These are phyloP conservation scores for Brachionus sp. DNA, from an alignment of 1,140 invertebrate genomes.

Conservation along the genomic window DNA sequence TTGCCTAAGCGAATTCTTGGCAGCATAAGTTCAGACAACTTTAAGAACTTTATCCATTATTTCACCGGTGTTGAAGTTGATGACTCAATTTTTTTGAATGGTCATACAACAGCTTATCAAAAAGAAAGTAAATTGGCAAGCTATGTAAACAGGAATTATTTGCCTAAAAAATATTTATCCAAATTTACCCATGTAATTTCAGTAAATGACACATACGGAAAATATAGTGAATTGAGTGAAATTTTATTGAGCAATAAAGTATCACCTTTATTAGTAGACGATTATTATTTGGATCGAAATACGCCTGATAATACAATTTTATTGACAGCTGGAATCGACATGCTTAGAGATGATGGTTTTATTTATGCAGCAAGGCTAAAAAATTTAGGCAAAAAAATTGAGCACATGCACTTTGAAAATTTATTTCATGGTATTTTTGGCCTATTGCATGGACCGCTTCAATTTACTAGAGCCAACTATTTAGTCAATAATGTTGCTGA, in stretches of 20 bases:
- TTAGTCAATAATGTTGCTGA: conserved; percentile 26
- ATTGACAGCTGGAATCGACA: conserved; percentile 25
- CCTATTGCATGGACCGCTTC: conserved; percentile 15
- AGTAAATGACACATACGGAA: neutral
- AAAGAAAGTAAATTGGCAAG: neutral
- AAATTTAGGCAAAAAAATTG: neutral
- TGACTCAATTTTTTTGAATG: conserved; percentile 17
- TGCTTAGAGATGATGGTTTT: conserved; percentile 41
- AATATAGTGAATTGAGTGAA: neutral
- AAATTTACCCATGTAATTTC: neutral
- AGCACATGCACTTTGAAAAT: conserved; percentile 41
- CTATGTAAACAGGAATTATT: neutral
- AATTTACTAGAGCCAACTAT: conserved; percentile 9
- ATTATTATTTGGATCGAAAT: neutral
- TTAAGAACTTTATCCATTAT: conserved; percentile 20
- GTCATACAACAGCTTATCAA: neutral
- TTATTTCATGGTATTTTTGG: conserved; percentile 45
- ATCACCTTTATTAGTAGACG: conserved; percentile 26
- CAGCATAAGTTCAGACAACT: conserved; percentile 25
- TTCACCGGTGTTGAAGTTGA: conserved; percentile 24
- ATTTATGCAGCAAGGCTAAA: conserved; percentile 36
- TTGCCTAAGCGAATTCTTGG: conserved; percentile 28
- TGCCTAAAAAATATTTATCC: neutral
- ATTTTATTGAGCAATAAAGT: conserved; percentile 24
- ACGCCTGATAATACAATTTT: conserved; percentile 28